phyloP scores from a whole-genome alignment of 2,888 invertebrate genomes.

The Villa cingulata region DNA sequence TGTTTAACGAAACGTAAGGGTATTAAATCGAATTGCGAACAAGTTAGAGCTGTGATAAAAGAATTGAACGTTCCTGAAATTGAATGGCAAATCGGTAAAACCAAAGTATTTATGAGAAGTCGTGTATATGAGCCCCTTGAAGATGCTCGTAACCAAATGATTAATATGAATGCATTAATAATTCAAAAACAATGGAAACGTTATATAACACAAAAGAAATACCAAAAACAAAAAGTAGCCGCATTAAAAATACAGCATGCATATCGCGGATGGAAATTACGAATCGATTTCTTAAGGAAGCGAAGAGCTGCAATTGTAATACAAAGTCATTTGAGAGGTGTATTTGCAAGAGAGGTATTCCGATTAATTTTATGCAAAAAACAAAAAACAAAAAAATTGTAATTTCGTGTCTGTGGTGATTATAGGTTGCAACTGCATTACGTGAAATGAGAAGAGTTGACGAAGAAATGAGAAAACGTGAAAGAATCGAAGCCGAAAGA shows the following conservation, averaged over 20 bases:
- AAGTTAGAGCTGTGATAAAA: conserved; percentile 39
- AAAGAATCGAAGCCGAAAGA: conserved; percentile 55
- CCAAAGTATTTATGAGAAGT: conserved; percentile 68
- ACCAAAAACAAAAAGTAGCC: conserved; percentile 49
- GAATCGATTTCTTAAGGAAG: conserved; percentile 65
- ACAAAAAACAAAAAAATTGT: neutral
- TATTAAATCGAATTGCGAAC: conserved; percentile 20
- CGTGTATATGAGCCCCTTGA: conserved; percentile 75
- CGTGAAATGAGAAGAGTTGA: conserved; percentile 77
- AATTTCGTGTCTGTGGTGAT: neutral
- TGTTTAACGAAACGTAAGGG: conserved; percentile 42
- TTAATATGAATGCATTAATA: conserved; percentile 53
- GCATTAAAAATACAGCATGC: conserved; percentile 67
- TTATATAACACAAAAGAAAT: conserved; percentile 51
- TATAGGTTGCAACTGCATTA: conserved; percentile 58
- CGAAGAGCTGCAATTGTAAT: conserved; percentile 75
- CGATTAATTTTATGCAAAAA: neutral
- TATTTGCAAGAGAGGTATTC: conserved; percentile 77
- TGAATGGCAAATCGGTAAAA: conserved; percentile 82
- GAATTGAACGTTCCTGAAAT: conserved; percentile 52
- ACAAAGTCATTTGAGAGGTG: conserved; percentile 74
- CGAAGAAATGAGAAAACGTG: conserved; percentile 70
- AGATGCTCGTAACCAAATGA: conserved; percentile 55
- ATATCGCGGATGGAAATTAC: conserved; percentile 71
- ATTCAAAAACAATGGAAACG: conserved; percentile 69